A percentile compares a stretch with the other conserved stretches of the same genome.
Evolutionary conservation across 37 sponge, comb jelly and placozoan species (phyloP).

Genomic region (Spongilla lacustris): DNA sequence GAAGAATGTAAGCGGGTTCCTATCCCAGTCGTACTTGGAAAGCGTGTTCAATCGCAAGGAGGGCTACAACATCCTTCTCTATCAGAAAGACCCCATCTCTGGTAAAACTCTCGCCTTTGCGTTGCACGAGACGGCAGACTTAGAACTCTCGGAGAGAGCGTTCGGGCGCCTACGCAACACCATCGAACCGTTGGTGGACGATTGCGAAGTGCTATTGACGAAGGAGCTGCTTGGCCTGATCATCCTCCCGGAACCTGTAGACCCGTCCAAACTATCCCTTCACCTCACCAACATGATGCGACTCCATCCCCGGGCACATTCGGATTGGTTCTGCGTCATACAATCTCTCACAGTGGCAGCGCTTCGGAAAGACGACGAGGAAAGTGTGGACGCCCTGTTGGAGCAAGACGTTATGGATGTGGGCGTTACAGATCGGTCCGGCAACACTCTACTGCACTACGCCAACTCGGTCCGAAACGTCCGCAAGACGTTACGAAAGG

Average conservation of each 20-base stretch:
- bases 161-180: neutral
- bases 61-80: constrained; percentile 20
- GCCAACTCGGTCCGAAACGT: neutral
- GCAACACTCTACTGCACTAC: neutral
- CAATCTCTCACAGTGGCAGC: neutral
- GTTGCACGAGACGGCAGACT: neutral
- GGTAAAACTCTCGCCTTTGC: neutral
- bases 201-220: constrained; percentile 9
- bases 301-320: neutral
- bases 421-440: neutral
- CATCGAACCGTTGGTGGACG: constrained; percentile 3
- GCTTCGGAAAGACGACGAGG: neutral
- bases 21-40: constrained; percentile 8
- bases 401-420: neutral
- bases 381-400: neutral
- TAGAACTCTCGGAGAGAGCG: neutral
- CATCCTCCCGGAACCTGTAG: constrained; percentile 2
- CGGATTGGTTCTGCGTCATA: constrained; percentile 13
- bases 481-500: neutral
- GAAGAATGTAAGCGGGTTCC: constrained; percentile 7
- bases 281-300: constrained; percentile 5
- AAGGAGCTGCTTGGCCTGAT: neutral
- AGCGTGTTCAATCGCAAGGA: constrained; percentile 3
- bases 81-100: neutral
- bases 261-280: neutral